Evolutionary conservation across 37 sponge, comb jelly and placozoan genomes (phyloP).

Genomic region (Bolinopsis microptera): DNA sequence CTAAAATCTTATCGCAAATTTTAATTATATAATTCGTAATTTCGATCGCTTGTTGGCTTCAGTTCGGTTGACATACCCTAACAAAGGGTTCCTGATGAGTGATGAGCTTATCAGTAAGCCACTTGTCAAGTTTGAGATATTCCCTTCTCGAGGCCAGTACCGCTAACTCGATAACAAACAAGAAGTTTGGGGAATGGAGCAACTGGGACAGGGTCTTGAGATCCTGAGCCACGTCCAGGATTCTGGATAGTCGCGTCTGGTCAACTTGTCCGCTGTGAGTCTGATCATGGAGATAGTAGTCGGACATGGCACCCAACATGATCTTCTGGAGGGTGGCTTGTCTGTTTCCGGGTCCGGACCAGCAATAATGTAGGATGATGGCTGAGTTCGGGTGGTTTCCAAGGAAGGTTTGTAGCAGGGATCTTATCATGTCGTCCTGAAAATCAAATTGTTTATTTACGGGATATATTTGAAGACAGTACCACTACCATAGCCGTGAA

Average conservation of each 20-base stretch:
- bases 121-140: conserved; percentile 95
- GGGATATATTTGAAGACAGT: too few relatives aligned
- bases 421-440: conserved; percentile 81
- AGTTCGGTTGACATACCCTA: not conserved
- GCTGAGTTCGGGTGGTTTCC: conserved; percentile 82
- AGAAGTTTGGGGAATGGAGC: conserved; percentile 80
- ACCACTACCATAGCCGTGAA: too few relatives aligned
- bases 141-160: conserved; percentile 87
- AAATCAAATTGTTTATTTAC: too few relatives aligned
- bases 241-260: conserved; percentile 77
- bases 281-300: conserved; percentile 86
- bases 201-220: conserved; percentile 78
- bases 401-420: conserved; percentile 82
- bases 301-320: conserved; percentile 82
- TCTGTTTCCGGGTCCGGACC: conserved; percentile 72
- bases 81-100: conserved; percentile 77
- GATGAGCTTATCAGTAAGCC: conserved; percentile 87
- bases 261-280: conserved; percentile 70
- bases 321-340: conserved; percentile 66
- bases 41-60: too few relatives aligned
- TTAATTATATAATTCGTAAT: too few relatives aligned
- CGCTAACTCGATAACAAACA: conserved; percentile 95
- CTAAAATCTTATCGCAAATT: too few relatives aligned
- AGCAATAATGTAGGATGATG: conserved; percentile 80
- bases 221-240: conserved; percentile 94